Conservation (phyloP, 2,888 invertebrate genomes). For the Drosophila longiperda region DNA sequence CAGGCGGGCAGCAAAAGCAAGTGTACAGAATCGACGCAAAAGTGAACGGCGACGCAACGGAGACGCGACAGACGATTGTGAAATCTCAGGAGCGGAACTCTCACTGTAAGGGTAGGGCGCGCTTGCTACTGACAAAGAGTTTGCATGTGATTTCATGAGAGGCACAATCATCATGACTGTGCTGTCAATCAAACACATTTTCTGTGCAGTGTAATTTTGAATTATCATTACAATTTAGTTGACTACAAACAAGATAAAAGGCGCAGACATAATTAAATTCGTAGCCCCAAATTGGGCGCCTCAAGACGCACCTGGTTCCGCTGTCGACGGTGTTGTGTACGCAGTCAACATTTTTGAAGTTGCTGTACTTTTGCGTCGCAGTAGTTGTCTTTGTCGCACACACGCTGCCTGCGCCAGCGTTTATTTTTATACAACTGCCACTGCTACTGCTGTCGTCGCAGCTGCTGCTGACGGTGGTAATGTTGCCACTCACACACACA, state of each 20-base stretch:
- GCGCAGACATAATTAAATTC: not conserved
- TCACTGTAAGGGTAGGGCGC: not conserved
- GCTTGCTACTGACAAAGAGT: too few relatives aligned
- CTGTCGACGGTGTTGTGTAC: slow-evolving; percentile 55
- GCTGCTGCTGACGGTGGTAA: slow-evolving; percentile 46
- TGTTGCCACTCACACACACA: slow-evolving; percentile 25
- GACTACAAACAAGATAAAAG: not conserved
- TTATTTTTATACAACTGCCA: slow-evolving; percentile 75
- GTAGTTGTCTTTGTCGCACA: slow-evolving; percentile 79
- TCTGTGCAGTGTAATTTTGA: not conserved
- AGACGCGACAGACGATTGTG: slow-evolving; percentile 71
- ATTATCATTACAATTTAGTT: not conserved
- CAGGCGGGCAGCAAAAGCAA: slow-evolving; percentile 65
- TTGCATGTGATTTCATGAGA: not conserved
- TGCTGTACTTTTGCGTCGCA: slow-evolving; percentile 80
- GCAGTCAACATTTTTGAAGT: slow-evolving; percentile 78
- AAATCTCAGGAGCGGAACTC: slow-evolving; percentile 67
- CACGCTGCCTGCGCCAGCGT: slow-evolving; percentile 73
- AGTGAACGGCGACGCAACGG: slow-evolving; percentile 77
- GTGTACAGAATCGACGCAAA: slow-evolving; percentile 79
- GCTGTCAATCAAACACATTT: not conserved
- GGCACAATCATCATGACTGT: not conserved
- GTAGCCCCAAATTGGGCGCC: slow-evolving; percentile 47
- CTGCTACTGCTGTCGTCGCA: slow-evolving; percentile 68
- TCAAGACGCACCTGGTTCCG: slow-evolving; percentile 39